These are phyloP conservation scores for Leptopilina myrica DNA, from an alignment of 2,888 invertebrate genomes.

Conservation along the genomic window DNA sequence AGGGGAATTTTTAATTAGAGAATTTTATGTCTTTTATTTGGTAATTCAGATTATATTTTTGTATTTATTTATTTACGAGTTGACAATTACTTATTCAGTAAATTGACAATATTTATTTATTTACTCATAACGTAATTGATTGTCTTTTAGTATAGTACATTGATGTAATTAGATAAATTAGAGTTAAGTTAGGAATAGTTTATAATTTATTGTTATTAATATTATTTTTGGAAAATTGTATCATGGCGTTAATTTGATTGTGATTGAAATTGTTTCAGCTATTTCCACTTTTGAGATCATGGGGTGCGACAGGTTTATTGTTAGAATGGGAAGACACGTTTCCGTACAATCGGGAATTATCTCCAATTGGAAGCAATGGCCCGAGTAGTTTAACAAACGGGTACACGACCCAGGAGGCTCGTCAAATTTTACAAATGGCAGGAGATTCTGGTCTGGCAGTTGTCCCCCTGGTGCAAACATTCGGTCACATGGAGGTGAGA, in stretches of 20 bases:
- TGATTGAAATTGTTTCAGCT: slow-evolving; percentile 74
- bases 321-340: slow-evolving; percentile 95
- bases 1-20: no score
- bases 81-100: no score
- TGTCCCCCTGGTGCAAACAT: slow-evolving; percentile 90
- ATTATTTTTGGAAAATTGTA: not conserved
- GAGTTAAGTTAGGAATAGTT: no score
- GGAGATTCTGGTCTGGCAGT: slow-evolving; percentile 82
- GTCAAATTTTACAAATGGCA: slow-evolving; percentile 82
- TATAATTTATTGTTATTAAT: not conserved
- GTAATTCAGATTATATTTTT: no score
- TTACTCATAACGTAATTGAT: no score
- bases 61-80: no score
- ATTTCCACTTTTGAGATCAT: slow-evolving; percentile 80
- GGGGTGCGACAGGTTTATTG: slow-evolving; percentile 89
- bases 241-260: not conserved
- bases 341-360: slow-evolving; percentile 84
- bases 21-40: no score
- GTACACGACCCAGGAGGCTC: slow-evolving; percentile 84
- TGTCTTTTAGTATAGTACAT: no score
- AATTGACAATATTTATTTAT: no score
- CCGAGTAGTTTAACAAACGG: slow-evolving; percentile 74
- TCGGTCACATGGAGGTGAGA: slow-evolving; percentile 87
- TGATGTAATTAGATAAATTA: no score
- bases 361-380: slow-evolving; percentile 79